A percentile compares a stretch with the other conserved stretches of the same genome.
Evolutionary conservation across 2,113 vertebrate species (phyloP).

Genomic region (Microcebus ravelobensis): DNA sequence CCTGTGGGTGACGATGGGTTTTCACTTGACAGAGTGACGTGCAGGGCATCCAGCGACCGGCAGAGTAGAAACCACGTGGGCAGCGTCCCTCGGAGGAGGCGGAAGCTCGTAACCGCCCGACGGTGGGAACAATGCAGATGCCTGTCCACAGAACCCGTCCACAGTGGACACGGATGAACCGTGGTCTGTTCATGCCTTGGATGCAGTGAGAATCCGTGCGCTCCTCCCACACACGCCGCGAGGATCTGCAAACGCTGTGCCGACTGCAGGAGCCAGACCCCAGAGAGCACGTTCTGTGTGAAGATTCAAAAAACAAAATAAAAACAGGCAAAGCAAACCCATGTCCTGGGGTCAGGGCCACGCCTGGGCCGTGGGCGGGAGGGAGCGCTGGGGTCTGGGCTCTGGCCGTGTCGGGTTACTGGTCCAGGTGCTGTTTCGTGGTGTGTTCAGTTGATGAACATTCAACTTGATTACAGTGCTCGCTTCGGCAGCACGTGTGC

Average conservation of each 20-base stretch:
- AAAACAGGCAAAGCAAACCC: no score
- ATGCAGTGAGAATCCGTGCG: no score
- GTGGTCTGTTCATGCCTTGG: not conserved
- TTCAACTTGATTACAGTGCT: no score
- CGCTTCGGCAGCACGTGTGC: no score
- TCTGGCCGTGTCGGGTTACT: not conserved
- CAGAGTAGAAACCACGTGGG: no score
- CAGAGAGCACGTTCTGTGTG: not conserved
- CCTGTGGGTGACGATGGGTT: not conserved
- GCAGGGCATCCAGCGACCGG: no score
- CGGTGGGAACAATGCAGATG: not conserved
- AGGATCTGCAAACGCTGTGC: not conserved
- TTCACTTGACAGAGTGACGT: not conserved
- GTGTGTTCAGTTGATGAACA: not conserved
- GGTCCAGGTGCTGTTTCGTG: no score
- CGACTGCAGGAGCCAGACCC: no score
- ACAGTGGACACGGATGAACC: accelerated
- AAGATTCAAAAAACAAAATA: not conserved
- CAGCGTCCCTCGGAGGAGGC: no score
- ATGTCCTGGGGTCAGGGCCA: no score
- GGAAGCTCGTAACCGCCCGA: not conserved
- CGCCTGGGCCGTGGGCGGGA: not conserved
- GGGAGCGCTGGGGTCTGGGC: accelerated
- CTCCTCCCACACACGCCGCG: not conserved
- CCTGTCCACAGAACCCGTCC: no score